These are phyloP conservation scores for Orchesella cincta DNA, from an alignment of 1,140 invertebrate species.

Conservation along the genomic window DNA sequence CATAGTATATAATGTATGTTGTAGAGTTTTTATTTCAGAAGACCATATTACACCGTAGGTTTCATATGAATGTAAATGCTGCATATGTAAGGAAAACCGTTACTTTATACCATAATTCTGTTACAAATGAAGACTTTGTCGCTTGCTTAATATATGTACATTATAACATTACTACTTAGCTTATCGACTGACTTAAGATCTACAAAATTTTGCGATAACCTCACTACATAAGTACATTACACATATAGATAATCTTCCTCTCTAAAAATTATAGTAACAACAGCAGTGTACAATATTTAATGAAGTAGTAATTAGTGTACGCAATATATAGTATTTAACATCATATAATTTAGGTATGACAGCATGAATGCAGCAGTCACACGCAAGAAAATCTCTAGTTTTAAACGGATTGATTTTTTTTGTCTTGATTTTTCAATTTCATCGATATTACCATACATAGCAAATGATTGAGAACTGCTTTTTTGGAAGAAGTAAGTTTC, in stretches of 20 bases:
- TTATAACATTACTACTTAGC: too few relatives aligned
- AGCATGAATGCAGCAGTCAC: background rate
- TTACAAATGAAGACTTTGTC: constrained; percentile 3
- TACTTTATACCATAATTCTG: too few relatives aligned
- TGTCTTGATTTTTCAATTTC: constrained; percentile 13
- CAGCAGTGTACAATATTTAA: background rate
- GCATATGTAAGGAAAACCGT: background rate
- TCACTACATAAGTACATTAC: background rate
- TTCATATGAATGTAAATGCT: background rate
- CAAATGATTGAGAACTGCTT: constrained; percentile 23
- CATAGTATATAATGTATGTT: background rate
- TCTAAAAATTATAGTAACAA: background rate
- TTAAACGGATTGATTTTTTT: background rate
- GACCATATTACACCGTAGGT: background rate
- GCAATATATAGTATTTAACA: background rate
- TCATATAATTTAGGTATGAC: background rate
- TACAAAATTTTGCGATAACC: background rate
- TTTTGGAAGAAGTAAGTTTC: constrained; percentile 4
- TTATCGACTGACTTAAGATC: background rate
- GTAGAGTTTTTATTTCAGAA: background rate
- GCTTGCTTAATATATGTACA: too few relatives aligned
- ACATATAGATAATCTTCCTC: background rate
- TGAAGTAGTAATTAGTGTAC: background rate
- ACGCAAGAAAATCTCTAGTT: background rate
- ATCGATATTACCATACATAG: background rate